Evolutionary conservation across 1,140 invertebrate species (phyloP).

Genomic region (Chionoecetes opilio): DNA sequence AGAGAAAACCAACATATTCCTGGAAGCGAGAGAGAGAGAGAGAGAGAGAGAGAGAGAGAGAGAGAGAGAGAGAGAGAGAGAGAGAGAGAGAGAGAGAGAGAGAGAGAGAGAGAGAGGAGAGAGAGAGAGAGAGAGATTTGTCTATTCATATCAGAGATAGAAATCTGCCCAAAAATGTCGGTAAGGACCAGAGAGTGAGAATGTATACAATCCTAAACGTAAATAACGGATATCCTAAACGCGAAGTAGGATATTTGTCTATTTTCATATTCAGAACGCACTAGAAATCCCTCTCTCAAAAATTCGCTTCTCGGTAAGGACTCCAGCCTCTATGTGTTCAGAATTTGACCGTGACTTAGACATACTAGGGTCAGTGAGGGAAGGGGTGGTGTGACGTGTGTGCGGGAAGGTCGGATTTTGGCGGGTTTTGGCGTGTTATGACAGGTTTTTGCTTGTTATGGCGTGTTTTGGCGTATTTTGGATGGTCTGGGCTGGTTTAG

Average conservation of each 20-base stretch:
- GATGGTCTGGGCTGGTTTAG: background rate
- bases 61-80: constrained; percentile 51
- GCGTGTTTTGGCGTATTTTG: background rate
- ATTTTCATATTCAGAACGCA: background rate
- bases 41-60: no score
- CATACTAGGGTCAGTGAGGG: background rate
- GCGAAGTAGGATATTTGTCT: no score
- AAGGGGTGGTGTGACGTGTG: background rate
- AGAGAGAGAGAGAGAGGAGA: constrained; percentile 40
- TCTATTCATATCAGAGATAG: no score
- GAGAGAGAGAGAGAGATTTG: background rate
- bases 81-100: constrained; percentile 53
- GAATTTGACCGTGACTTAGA: background rate
- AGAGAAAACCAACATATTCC: no score
- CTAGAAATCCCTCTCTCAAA: background rate
- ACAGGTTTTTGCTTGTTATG: background rate
- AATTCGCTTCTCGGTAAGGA: background rate
- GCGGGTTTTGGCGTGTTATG: background rate
- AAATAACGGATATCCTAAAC: no score
- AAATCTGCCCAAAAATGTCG: background rate
- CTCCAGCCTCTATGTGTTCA: background rate
- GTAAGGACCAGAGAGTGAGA: background rate
- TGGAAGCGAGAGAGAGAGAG: no score
- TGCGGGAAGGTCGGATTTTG: no score
- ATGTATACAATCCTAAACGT: no score